Percentiles rank a stretch among this genome's conserved stretches.
These are phyloP conservation scores for Cromileptes altivelis DNA, from an alignment of 2,113 vertebrate species.

Conservation along the genomic window DNA sequence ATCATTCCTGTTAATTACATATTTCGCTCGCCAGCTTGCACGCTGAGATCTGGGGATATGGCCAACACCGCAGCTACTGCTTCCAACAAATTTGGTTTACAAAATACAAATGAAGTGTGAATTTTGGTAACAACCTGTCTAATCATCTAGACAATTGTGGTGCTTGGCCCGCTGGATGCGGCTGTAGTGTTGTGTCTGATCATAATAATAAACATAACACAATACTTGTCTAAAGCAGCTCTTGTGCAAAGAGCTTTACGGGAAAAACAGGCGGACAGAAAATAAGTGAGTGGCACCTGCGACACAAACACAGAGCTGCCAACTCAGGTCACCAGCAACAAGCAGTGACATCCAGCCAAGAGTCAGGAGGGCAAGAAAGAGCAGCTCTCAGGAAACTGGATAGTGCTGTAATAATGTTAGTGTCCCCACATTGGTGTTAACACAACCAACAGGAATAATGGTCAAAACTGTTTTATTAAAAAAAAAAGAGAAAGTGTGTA, in stretches of 20 bases:
- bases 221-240: background rate
- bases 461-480: background rate
- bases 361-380: background rate
- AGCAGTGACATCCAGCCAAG: background rate
- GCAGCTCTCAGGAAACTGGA: no score
- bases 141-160: background rate
- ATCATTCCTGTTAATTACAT: constrained; percentile 22
- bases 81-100: constrained; percentile 39
- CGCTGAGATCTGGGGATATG: constrained; percentile 14
- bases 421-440: background rate
- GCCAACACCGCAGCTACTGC: constrained; percentile 17
- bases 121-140: constrained; percentile 5
- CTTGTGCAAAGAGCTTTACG: background rate
- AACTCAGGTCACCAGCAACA: background rate
- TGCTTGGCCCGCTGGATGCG: background rate
- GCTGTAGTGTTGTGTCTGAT: background rate
- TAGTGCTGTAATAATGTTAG: background rate
- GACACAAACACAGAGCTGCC: background rate
- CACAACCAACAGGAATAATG: background rate
- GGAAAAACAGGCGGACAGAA: background rate
- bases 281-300: background rate
- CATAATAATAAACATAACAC: background rate
- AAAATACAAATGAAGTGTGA: constrained; percentile 31
- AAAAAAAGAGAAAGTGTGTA: background rate
- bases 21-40: constrained; percentile 3